Base-by-base conservation (phyloP, 1,140 invertebrate species). In the Tenebrio molitor region DNA sequence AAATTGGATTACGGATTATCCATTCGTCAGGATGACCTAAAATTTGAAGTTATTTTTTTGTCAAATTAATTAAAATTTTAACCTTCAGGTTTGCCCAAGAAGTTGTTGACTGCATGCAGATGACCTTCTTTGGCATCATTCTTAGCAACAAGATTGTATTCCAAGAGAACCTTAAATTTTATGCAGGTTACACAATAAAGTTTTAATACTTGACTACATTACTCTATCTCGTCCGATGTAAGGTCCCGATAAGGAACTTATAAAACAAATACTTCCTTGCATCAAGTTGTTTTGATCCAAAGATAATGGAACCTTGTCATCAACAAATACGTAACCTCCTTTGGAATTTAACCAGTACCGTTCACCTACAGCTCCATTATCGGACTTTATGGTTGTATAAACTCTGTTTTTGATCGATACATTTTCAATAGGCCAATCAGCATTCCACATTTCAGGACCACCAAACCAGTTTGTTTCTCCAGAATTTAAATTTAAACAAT, bases 1-100 rank as follows among this genome's bases (percentile, higher is more conserved):
- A 98, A 64, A 97, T 91, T 0, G 95, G 95, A 81, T 92, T 84
- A 7, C 80, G 82, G 3, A 95, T 87, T 88, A 96, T 92, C 29
- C 83, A 84, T 63, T 89, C 84, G 75, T 95, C 91, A 0, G 95
- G 95, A 73, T 87, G 83, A 0, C 84, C 87, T 41, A 41, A 12
- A 41, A 41, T 10, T 10, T 41, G 3, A 10, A 3, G 36, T 41
- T 12, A 7, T 5, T 41, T 5, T 33, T 5, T 4, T 3, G 3
- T 7, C 2, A 41, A 5, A 41, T 8, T 3, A 41, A 10, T 12
- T 10, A 41, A 41, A 41, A 41, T 3, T 12, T 3, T 4, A 25
- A 29, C 50, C 50, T 0, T 73, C 84, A 0, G 93, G 92, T 76
- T 88, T 89, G 1, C 86, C 85, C 14, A 92, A 83, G 74, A 86